These are phyloP conservation scores for Acomys russatus DNA, from an alignment of 2,797 vertebrate species.

Conservation along the genomic window DNA sequence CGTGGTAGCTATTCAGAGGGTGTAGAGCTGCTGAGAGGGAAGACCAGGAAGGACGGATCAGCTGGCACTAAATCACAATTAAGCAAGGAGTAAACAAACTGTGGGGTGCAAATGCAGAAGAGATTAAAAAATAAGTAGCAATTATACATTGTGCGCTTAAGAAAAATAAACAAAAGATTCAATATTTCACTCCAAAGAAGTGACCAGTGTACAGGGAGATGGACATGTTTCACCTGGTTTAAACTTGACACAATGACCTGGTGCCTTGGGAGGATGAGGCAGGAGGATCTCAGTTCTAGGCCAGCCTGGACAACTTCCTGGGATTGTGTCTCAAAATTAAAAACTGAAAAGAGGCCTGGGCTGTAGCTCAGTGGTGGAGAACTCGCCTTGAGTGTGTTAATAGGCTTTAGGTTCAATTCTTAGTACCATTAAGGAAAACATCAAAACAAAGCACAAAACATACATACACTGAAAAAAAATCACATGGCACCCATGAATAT, in stretches of 20 bases:
- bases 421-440: neutral
- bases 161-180: neutral
- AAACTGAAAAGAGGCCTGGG: neutral
- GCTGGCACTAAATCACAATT: no score
- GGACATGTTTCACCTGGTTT: neutral
- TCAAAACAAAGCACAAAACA: neutral
- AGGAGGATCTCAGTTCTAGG: neutral
- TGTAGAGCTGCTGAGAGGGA: neutral
- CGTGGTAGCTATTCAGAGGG: neutral
- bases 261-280: neutral
- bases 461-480: neutral
- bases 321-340: neutral
- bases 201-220: neutral
- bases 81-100: no score
- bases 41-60: neutral
- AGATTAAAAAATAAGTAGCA: neutral
- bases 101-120: neutral
- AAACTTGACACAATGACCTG: neutral
- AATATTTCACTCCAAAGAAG: neutral
- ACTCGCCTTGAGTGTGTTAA: neutral
- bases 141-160: neutral
- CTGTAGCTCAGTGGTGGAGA: neutral
- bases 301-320: neutral
- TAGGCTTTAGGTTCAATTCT: neutral
- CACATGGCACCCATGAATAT: neutral